Base-by-base conservation (phyloP, 2,888 invertebrate genomes). In the Lagria hirta region DNA sequence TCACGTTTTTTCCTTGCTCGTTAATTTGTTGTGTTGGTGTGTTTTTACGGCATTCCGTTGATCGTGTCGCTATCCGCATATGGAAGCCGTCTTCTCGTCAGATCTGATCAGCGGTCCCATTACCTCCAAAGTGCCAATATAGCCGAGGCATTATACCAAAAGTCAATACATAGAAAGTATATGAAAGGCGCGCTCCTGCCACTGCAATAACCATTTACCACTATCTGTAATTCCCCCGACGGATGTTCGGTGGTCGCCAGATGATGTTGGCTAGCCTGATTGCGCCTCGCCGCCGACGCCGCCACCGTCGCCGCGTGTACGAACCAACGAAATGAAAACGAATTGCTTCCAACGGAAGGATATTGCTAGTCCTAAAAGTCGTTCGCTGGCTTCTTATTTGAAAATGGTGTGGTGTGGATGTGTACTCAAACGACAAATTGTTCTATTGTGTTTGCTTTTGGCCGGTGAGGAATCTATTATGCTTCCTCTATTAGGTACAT, bases 151-250 rank as follows among this genome's bases (percentile, higher is more conserved):
- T 69, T 68, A 68, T 65, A 61, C 66, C 68, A 65, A 68, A 68
- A 68, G 66, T 66, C 69, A 66, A 70, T 69, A 69, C 67, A 61
- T 57, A n/a, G n/a, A n/a, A n/a, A n/a, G n/a, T n/a, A 55, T 60
- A 57, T 54, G 55, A 57, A 58, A 56, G 60, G 56, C 57, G 58
- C 56, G 52, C 54, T 58, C n/a, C n/a, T n/a, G 56, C 42, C 42
- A 54, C 54, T 51, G 66, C 67, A 67, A 69, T 69, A 68, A 67
- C 66, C 66, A 65, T 68, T 69, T 68, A 66, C 66, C 64, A 65
- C 65, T 67, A 68, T 66, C 67, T 65, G 63, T 57, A 62, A 68
- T 69, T 69, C 69, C 67, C 68, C 63, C 58, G 65, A 59, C 61
- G 61, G 61, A 61, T 65, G 64, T 66, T 64, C 61, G 56, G 55